Percentiles rank a stretch among this genome's conserved stretches.
Evolutionary conservation across 2,113 vertebrate genomes (phyloP).

Genomic region (Melospiza georgiana): DNA sequence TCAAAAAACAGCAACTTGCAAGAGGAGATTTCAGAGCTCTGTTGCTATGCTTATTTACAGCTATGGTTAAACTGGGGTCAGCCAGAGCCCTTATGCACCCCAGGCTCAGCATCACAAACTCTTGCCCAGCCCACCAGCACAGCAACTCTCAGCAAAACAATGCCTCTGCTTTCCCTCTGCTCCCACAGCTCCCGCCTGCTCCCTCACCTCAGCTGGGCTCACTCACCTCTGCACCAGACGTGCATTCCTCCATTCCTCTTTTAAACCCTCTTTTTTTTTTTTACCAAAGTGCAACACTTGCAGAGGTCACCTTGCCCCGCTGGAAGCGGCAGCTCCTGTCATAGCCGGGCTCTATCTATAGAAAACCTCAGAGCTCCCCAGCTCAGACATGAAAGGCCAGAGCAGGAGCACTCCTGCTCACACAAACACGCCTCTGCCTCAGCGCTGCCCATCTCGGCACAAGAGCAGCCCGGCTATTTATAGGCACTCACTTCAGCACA

Average conservation of each 20-base stretch:
- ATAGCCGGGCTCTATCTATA: background rate
- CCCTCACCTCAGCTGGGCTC: slow-evolving; percentile 26
- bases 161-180: background rate
- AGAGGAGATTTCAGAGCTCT: background rate
- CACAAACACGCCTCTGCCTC: slow-evolving; percentile 45
- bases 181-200: background rate
- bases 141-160: background rate
- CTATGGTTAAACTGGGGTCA: background rate
- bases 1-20: background rate
- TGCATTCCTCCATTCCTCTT: slow-evolving; percentile 62
- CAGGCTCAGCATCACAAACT: background rate
- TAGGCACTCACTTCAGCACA: slow-evolving; percentile 69
- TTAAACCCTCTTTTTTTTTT: background rate
- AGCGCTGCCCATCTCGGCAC: slow-evolving; percentile 58
- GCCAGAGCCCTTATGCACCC: background rate
- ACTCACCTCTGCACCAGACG: slow-evolving; percentile 56
- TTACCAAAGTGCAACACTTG: background rate
- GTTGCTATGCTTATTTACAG: background rate
- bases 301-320: background rate
- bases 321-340: background rate
- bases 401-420: background rate
- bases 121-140: background rate
- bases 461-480: slow-evolving; percentile 71
- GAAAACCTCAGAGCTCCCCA: background rate
- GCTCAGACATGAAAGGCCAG: slow-evolving; percentile 49